Conservation (phyloP, 2,113 vertebrate genomes). For the Pholis gunnellus region DNA sequence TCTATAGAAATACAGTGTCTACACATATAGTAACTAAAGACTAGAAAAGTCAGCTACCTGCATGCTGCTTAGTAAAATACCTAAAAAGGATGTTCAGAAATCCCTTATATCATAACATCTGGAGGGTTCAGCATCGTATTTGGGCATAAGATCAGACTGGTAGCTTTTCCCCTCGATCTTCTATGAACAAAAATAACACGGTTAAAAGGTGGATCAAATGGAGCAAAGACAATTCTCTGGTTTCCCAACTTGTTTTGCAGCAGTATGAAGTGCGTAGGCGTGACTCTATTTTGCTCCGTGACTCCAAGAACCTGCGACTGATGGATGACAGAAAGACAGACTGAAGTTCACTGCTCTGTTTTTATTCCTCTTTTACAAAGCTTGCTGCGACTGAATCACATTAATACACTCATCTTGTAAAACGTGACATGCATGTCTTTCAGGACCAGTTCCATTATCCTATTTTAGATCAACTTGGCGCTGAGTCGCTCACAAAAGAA, state of each 20-base stretch:
- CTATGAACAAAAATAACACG: constrained; percentile 15
- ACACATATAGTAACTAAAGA: neutral
- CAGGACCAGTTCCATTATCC: neutral
- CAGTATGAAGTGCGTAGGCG: constrained; percentile 35
- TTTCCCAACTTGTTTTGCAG: constrained; percentile 43
- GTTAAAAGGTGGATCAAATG: constrained; percentile 7
- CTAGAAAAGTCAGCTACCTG: neutral
- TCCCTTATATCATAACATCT: neutral
- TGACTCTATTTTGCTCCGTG: constrained; percentile 15
- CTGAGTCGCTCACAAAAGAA: neutral
- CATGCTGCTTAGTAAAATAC: neutral
- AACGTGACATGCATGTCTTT: neutral
- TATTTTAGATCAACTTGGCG: neutral
- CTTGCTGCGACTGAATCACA: neutral
- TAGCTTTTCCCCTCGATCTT: neutral
- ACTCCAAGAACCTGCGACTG: constrained; percentile 18
- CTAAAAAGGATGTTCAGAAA: neutral
- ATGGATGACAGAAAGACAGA: constrained; percentile 13
- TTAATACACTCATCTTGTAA: neutral
- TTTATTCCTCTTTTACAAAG: constrained; percentile 8
- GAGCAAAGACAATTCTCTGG: constrained; percentile 36
- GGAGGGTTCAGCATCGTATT: neutral
- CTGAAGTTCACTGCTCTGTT: neutral
- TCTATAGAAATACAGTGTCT: neutral
- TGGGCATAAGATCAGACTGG: neutral